phyloP scores from a whole-genome alignment of 2,113 vertebrate genomes.

The Piprites chloris region DNA sequence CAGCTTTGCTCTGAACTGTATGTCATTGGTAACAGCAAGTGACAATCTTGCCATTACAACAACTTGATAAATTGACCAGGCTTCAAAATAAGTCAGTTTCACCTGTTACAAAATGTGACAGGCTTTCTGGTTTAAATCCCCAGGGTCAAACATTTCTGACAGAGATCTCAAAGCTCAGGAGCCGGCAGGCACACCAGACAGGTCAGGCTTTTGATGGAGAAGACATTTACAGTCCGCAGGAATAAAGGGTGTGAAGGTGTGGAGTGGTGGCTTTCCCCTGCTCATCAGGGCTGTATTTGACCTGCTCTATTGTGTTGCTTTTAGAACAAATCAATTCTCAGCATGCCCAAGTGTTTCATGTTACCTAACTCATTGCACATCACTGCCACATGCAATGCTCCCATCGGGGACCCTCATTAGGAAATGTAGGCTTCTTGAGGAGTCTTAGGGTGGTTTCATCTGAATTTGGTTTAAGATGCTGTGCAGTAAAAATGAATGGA shows the following conservation, averaged over 20 bases:
- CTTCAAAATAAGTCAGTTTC: slow-evolving; percentile 41
- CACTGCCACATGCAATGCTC: rapidly evolving
- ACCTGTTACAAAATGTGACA: background rate
- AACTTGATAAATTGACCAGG: slow-evolving; percentile 24
- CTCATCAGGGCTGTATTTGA: background rate
- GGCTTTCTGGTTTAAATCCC: slow-evolving; percentile 16
- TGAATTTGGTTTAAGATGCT: background rate
- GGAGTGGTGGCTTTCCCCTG: background rate
- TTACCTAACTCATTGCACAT: background rate
- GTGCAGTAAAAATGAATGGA: background rate
- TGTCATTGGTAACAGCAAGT: slow-evolving; percentile 18
- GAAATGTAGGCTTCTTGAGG: background rate
- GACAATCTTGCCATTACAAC: slow-evolving; percentile 34
- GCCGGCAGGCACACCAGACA: rapidly evolving
- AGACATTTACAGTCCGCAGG: background rate
- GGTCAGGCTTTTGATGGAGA: background rate
- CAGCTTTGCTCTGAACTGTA: slow-evolving; percentile 4
- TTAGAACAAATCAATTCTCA: background rate
- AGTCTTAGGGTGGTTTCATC: background rate
- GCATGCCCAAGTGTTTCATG: rapidly evolving
- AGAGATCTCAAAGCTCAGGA: background rate
- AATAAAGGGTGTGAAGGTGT: background rate
- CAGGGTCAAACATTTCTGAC: slow-evolving; percentile 1
- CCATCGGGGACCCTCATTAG: background rate
- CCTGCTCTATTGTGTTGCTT: background rate